These are phyloP conservation scores for Coleophora flavipennella DNA, from an alignment of 2,888 invertebrate species.

Conservation along the genomic window DNA sequence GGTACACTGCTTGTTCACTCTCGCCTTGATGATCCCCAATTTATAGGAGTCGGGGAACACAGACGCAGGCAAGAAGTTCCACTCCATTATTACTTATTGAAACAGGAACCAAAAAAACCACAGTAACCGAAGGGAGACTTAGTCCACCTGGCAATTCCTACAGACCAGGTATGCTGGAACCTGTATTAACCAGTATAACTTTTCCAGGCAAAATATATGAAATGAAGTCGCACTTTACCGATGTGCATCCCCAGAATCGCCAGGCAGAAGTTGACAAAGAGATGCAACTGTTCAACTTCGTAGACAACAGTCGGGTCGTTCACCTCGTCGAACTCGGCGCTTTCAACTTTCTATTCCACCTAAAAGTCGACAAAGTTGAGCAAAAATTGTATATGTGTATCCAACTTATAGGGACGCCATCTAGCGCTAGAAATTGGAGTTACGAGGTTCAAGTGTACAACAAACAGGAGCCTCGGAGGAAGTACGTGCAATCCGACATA, in stretches of 20 bases:
- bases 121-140: too few relatives aligned
- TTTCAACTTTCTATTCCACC: conserved; percentile 39
- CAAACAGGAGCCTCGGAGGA: conserved; percentile 38
- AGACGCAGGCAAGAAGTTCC: too few relatives aligned
- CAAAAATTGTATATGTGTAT: conserved; percentile 33
- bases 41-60: too few relatives aligned
- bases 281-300: conserved; percentile 25
- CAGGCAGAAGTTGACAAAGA: conserved; percentile 35
- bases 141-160: too few relatives aligned
- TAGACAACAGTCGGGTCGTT: conserved; percentile 21
- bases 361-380: conserved; percentile 25
- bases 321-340: conserved; percentile 29
- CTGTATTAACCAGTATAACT: too few relatives aligned
- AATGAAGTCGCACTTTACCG: conserved; percentile 34
- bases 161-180: too few relatives aligned
- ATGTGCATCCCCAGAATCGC: conserved; percentile 28
- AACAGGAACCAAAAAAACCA: too few relatives aligned
- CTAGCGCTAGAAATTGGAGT: conserved; percentile 44
- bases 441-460: conserved; percentile 52
- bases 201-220: conserved; percentile 42
- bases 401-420: conserved; percentile 22
- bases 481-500: conserved; percentile 28
- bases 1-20: too few relatives aligned
- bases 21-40: too few relatives aligned
- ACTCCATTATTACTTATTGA: too few relatives aligned